phyloP scores from a whole-genome alignment of 2,113 vertebrate genomes.

The Notechis scutatus region DNA sequence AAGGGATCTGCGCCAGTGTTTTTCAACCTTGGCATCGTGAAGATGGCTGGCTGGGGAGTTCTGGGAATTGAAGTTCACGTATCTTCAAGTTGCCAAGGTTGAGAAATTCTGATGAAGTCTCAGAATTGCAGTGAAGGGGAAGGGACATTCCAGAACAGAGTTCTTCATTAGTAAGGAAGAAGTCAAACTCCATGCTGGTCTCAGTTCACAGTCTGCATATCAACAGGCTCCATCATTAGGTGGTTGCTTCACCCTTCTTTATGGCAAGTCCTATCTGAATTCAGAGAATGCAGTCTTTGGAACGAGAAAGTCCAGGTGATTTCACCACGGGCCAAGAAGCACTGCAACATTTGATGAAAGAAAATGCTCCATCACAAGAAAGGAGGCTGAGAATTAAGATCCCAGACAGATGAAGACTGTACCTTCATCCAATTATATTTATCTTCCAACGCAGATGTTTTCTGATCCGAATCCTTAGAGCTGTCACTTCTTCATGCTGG shows the following conservation, averaged over 20 bases:
- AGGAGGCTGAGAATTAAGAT: neutral
- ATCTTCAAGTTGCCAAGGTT: neutral
- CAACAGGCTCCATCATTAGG: neutral
- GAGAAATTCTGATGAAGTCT: neutral
- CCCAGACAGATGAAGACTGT: neutral
- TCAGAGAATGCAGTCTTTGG: neutral
- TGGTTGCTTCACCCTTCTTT: neutral
- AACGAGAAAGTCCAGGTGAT: neutral
- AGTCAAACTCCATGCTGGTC: too few relatives aligned
- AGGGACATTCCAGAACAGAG: neutral
- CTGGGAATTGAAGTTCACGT: neutral
- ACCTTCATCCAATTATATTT: neutral
- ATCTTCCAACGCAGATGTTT: neutral
- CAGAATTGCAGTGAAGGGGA: neutral
- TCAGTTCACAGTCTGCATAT: neutral
- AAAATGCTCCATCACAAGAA: neutral
- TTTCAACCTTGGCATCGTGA: neutral
- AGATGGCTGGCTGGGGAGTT: neutral
- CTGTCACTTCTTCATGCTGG: neutral
- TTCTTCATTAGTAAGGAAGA: neutral
- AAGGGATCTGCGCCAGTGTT: neutral
- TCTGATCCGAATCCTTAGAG: neutral
- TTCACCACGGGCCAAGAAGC: neutral
- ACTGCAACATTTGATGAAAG: neutral
- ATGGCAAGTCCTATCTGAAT: neutral